Evolutionary conservation across 1,140 invertebrate species (phyloP).

Genomic region (Drosophila yakuba): DNA sequence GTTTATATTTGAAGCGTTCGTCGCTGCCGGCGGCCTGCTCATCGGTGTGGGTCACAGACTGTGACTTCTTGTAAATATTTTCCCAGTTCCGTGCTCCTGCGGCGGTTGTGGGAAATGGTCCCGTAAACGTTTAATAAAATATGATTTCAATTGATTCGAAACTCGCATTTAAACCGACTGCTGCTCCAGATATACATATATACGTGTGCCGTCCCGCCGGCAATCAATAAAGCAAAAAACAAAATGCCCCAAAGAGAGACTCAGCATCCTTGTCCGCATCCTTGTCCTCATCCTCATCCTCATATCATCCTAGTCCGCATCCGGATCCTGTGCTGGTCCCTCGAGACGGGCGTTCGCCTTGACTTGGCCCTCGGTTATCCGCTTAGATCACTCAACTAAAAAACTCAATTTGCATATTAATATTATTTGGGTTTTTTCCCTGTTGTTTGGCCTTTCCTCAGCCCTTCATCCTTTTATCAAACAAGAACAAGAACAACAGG

Average conservation of each 20-base stretch:
- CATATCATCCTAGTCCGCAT: background rate
- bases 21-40: conserved; percentile 37
- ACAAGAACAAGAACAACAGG: conserved; percentile 36
- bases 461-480: conserved; percentile 68
- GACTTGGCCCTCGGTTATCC: conserved; percentile 70
- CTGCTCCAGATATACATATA: conserved; percentile 45
- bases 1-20: conserved; percentile 69
- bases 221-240: conserved; percentile 76
- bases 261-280: background rate
- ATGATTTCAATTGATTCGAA: conserved; percentile 80
- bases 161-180: conserved; percentile 69
- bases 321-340: conserved; percentile 33
- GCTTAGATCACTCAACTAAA: conserved; percentile 84
- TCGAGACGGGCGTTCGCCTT: conserved; percentile 36
- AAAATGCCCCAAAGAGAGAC: conserved; percentile 45
- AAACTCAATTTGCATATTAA: conserved; percentile 84
- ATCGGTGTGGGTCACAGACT: background rate
- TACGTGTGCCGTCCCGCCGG: conserved; percentile 22
- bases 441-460: conserved; percentile 39
- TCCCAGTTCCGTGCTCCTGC: conserved; percentile 38
- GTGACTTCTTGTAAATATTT: conserved; percentile 77
- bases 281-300: background rate
- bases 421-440: conserved; percentile 77
- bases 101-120: conserved; percentile 73
- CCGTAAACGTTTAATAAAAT: conserved; percentile 81